These are phyloP conservation scores for Aphelinus certus DNA, from an alignment of 1,140 invertebrate species.

Conservation along the genomic window DNA sequence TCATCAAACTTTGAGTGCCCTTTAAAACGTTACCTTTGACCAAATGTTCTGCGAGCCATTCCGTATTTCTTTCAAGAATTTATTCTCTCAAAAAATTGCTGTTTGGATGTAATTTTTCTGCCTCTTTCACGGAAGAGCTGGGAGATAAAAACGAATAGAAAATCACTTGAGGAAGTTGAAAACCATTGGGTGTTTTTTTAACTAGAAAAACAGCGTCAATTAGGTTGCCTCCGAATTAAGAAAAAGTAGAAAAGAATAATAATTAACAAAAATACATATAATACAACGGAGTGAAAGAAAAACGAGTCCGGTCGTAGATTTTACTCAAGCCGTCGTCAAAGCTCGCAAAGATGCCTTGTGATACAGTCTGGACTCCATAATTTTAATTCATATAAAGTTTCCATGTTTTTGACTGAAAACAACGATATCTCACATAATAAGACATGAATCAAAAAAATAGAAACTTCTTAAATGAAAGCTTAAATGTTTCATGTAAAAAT, in stretches of 20 bases:
- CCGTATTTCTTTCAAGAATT: not conserved
- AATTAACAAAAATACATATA: slow-evolving; percentile 35
- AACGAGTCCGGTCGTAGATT: slow-evolving; percentile 10
- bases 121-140: too few species aligned
- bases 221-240: slow-evolving; percentile 40
- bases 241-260: slow-evolving; percentile 40
- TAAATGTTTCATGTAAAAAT: too few species aligned
- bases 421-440: too few species aligned
- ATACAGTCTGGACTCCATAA: slow-evolving; percentile 63
- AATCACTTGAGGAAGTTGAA: too few species aligned
- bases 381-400: slow-evolving; percentile 27
- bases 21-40: slow-evolving; percentile 57
- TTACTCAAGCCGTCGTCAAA: slow-evolving; percentile 51
- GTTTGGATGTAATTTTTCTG: too few species aligned
- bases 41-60: slow-evolving; percentile 63
- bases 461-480: not conserved
- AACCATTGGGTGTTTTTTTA: slow-evolving; percentile 12
- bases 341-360: slow-evolving; percentile 63
- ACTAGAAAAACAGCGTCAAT: slow-evolving; percentile 32
- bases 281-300: slow-evolving; percentile 22
- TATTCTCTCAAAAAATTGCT: too few species aligned
- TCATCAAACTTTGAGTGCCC: slow-evolving; percentile 41
- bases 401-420: not conserved
- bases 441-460: not conserved
- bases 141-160: too few species aligned